Conservation (phyloP, 2,113 vertebrate species). For the Gyps fulvus region DNA sequence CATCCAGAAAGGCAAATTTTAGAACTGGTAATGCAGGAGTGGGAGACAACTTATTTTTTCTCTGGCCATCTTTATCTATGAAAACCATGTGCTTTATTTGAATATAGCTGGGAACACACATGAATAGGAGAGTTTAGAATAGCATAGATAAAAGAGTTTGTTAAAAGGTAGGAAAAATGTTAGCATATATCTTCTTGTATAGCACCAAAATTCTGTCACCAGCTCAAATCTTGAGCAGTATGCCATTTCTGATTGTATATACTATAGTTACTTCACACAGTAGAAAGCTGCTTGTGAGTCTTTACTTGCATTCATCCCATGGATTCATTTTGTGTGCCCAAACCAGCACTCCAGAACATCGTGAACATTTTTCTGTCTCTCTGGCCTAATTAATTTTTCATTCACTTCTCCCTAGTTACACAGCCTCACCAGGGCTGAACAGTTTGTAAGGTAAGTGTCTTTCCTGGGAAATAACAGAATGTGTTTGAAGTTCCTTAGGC, state of each 20-base stretch:
- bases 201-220: neutral
- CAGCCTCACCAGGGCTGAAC: neutral
- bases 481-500: neutral
- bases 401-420: neutral
- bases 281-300: neutral
- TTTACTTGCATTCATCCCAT: neutral
- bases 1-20: neutral
- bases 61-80: neutral
- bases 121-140: neutral
- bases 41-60: neutral
- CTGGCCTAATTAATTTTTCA: slow-evolving; percentile 16
- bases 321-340: neutral
- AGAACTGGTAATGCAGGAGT: neutral
- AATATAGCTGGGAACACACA: neutral
- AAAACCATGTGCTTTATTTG: neutral
- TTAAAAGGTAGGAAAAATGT: neutral
- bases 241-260: neutral
- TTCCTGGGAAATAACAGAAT: slow-evolving; percentile 26
- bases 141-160: neutral
- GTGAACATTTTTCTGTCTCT: neutral
- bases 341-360: neutral
- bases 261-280: neutral
- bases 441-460: neutral
- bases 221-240: neutral
- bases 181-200: neutral